Conservation (phyloP, 2,797 vertebrate species). For the Synanceia verrucosa region DNA sequence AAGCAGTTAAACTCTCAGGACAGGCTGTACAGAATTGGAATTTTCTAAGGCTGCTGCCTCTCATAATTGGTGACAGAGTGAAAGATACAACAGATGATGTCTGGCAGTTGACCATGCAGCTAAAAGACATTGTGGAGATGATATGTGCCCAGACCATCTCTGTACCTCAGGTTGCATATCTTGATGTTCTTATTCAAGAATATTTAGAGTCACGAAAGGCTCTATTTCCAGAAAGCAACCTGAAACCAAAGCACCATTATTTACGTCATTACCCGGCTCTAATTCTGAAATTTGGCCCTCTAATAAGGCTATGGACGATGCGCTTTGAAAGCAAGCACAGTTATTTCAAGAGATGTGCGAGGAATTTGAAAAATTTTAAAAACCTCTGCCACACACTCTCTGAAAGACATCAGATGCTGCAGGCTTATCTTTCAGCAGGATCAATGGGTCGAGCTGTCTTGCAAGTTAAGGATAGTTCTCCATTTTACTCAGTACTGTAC, state of each 20-base stretch:
- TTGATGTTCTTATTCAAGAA: too few relatives aligned
- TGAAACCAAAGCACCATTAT: constrained; percentile 19
- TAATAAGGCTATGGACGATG: constrained; percentile 15
- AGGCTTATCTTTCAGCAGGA: constrained; percentile 10
- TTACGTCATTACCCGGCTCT: not conserved
- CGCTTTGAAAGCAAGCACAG: not conserved
- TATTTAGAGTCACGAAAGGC: too few relatives aligned
- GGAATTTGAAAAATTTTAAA: not conserved
- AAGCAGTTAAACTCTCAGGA: not conserved
- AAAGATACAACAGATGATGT: not conserved
- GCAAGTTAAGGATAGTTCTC: constrained; percentile 2
- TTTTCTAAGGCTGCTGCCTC: constrained; percentile 10
- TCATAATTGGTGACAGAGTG: constrained; percentile 21
- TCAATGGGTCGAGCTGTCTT: not conserved
- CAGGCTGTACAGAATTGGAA: constrained; percentile 20
- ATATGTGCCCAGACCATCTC: not conserved
- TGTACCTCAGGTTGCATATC: not conserved
- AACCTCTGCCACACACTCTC: not conserved
- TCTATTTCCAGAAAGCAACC: not conserved
- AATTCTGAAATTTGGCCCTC: not conserved
- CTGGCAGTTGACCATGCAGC: not conserved
- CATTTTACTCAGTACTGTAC: not conserved
- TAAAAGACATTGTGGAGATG: constrained; percentile 1
- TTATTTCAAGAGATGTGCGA: too few relatives aligned
- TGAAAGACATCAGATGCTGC: not conserved